Base-by-base conservation (phyloP, 2,888 invertebrate species). In the Hermodice carunculata region DNA sequence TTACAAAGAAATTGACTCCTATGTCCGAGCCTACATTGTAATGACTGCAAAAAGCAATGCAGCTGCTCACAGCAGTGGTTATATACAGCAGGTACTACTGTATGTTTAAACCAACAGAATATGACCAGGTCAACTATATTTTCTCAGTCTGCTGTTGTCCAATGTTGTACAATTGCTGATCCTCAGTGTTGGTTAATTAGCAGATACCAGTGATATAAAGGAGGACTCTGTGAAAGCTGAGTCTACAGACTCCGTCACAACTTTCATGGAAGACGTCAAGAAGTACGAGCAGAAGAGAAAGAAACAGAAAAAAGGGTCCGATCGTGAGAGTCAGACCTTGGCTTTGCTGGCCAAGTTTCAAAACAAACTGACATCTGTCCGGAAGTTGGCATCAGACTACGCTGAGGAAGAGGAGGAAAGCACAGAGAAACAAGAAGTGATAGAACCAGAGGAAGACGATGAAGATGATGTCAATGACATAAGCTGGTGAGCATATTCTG, bases 311-410 rank as follows among this genome's bases (percentile, higher is more conserved):
- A 81, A 83, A 54, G 81, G 81, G 0, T 54, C 71, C 0, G 69
- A 68, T 17, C 70, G 85, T 24, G 85, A 86, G 64, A 71, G 76
- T 8, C 65, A 93, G 81, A 96, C 97, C 0, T 86, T 96, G 59
- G 87, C 91, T 58, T 85, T 97, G 42, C 86, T 98, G 57, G 91
- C 91, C 0, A 94, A 94, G 81, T 98, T 98, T 84, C 92, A 93
- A 82, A 90, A 88, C 1, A 95, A 94, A 83, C 87, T 96, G 24
- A 89, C 91, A 69, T 88, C 89, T 0, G 91, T 91, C 0, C 93
- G 91, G 76, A 71, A 64, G 4, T 17, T 82, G 26, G 73, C 69
- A n/a, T 79, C 78, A 58, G 91, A 91, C 74, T 90, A 90, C 26
- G 80, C 73, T n/a, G 80, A 79, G 8, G 79, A 77, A 73, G 84